Conservation (phyloP, 2,797 vertebrate genomes). For the Erethizon dorsatum region DNA sequence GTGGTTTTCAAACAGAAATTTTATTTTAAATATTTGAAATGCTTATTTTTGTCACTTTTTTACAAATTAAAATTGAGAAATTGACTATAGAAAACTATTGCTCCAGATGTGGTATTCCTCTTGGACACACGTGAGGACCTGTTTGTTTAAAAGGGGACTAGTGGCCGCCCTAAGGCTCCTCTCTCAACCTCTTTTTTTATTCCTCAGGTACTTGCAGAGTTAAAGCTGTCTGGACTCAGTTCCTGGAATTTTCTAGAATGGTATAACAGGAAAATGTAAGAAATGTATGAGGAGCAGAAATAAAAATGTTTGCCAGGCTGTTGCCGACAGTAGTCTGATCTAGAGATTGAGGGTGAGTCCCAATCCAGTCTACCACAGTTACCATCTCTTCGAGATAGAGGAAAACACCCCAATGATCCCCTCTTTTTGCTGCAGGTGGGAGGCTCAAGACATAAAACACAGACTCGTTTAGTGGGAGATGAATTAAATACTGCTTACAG, state of each 20-base stretch:
- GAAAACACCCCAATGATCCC: neutral
- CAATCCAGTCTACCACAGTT: slow-evolving; percentile 2
- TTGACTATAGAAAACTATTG: neutral
- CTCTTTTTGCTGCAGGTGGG: slow-evolving; percentile 40
- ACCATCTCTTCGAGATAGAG: neutral
- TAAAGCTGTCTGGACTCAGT: slow-evolving; percentile 71
- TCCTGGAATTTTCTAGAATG: slow-evolving; percentile 70
- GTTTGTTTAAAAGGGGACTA: slow-evolving; percentile 4
- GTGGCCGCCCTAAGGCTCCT: slow-evolving; percentile 26
- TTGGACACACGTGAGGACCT: neutral
- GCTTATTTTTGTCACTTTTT: neutral
- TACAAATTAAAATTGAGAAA: slow-evolving; percentile 32
- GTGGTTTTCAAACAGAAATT: slow-evolving; percentile 39
- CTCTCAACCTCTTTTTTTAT: slow-evolving; percentile 69
- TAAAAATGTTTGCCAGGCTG: slow-evolving; percentile 49
- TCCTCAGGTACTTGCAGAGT: slow-evolving; percentile 58
- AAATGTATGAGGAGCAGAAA: slow-evolving; percentile 64
- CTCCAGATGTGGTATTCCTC: slow-evolving; percentile 10
- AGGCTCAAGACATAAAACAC: slow-evolving; percentile 37
- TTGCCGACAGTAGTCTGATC: slow-evolving; percentile 49
- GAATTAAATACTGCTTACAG: slow-evolving; percentile 44
- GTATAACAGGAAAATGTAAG: slow-evolving; percentile 56
- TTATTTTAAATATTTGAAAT: neutral
- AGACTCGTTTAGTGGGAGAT: slow-evolving; percentile 52
- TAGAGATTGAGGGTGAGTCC: slow-evolving; percentile 24